These are phyloP conservation scores for Ptychobarbus kaznakovi DNA, from an alignment of 2,797 vertebrate species.

Conservation along the genomic window DNA sequence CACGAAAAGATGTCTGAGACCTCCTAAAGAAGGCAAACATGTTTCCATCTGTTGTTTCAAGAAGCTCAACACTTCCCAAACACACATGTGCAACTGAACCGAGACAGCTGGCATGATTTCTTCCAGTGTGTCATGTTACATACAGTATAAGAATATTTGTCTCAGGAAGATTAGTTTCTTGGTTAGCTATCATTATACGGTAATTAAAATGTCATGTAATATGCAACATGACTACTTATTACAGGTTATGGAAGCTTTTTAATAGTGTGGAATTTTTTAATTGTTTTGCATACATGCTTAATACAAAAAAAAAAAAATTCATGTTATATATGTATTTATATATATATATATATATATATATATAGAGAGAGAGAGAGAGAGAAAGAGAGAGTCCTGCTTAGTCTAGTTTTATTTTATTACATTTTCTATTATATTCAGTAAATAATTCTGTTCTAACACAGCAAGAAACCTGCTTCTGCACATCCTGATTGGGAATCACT, in stretches of 20 bases:
- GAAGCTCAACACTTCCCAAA: constrained; percentile 13
- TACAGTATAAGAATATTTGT: constrained; percentile 19
- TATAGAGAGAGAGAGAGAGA: too few relatives aligned
- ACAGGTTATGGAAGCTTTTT: neutral
- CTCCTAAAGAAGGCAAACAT: constrained; percentile 23
- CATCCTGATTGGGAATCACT: neutral
- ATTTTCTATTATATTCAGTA: too few relatives aligned
- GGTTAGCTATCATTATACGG: constrained; percentile 18
- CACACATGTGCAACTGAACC: constrained; percentile 38
- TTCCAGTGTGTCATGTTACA: constrained; percentile 44
- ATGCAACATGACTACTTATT: constrained; percentile 8
- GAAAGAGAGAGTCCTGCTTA: too few relatives aligned
- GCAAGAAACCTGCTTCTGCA: too few relatives aligned
- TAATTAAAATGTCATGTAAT: constrained; percentile 37
- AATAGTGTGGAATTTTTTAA: neutral
- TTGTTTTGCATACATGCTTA: neutral
- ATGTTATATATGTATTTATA: too few relatives aligned
- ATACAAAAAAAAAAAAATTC: neutral
- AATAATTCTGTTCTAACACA: too few relatives aligned
- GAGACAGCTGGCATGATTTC: constrained; percentile 42
- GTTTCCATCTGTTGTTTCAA: neutral
- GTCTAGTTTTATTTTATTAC: too few relatives aligned
- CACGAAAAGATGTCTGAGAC: constrained; percentile 22
- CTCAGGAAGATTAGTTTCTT: constrained; percentile 41
- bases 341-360: too few relatives aligned